Evolutionary conservation across 2,113 vertebrate genomes (phyloP).

Genomic region (Lagopus muta): DNA sequence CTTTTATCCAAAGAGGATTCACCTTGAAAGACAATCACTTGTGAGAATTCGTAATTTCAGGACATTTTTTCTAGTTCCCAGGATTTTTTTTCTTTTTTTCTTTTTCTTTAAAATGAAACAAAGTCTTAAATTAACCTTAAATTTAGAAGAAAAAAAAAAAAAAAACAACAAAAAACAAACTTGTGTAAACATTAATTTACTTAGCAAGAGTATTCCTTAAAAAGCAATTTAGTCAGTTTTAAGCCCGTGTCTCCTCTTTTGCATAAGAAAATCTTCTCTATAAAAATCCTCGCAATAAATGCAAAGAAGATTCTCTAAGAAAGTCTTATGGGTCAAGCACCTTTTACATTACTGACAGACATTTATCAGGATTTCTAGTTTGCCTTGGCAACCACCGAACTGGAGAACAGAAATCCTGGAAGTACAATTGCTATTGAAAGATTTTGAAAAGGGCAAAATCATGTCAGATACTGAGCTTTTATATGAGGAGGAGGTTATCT

Average conservation of each 20-base stretch:
- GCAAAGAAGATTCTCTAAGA: neutral
- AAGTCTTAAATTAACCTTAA: neutral
- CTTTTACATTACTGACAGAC: neutral
- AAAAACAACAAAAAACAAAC: neutral
- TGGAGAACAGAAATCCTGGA: slow-evolving; percentile 6
- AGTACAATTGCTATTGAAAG: neutral
- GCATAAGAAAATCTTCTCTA: neutral
- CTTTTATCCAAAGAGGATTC: neutral
- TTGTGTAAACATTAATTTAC: neutral
- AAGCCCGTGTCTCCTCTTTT: neutral
- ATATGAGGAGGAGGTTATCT: neutral
- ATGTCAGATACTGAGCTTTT: neutral
- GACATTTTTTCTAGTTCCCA: neutral
- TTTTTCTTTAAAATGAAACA: neutral
- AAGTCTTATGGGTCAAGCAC: neutral
- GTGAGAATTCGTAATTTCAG: neutral
- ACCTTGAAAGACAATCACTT: neutral
- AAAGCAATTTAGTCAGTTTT: neutral
- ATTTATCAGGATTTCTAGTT: slow-evolving; percentile 4
- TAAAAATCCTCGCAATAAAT: neutral
- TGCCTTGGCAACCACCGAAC: neutral
- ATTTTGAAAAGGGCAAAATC: neutral
- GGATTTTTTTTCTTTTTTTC: neutral
- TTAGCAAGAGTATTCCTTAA: neutral
- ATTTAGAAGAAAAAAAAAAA: neutral